Percentiles rank a stretch among this genome's conserved stretches.
Conservation (phyloP, 1,140 invertebrate genomes). For the Lordiphosa stackelbergi region DNA sequence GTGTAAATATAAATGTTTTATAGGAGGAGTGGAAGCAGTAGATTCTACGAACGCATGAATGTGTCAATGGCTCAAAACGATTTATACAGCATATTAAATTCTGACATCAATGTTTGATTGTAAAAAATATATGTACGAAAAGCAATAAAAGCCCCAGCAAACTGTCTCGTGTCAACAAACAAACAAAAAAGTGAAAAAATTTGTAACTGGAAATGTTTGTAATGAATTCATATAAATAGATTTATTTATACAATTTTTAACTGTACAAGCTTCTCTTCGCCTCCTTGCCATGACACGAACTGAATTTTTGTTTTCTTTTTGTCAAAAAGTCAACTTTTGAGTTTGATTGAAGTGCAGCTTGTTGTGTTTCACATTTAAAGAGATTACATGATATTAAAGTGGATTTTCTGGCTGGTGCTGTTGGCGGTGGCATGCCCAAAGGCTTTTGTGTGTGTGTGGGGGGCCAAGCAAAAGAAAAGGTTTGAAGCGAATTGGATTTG, state of each 20-base stretch:
- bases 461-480: no score
- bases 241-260: constrained; percentile 54
- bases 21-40: background rate
- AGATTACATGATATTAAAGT: constrained; percentile 72
- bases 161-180: constrained; percentile 23
- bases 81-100: constrained; percentile 76
- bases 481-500: no score
- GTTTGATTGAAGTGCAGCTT: constrained; percentile 42
- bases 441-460: no score
- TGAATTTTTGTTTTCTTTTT: constrained; percentile 3
- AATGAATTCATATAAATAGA: constrained; percentile 60
- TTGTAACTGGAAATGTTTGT: constrained; percentile 29
- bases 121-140: constrained; percentile 41
- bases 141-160: constrained; percentile 21
- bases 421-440: no score
- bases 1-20: constrained; percentile 70
- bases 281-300: constrained; percentile 24
- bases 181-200: constrained; percentile 5
- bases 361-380: constrained; percentile 64
- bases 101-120: constrained; percentile 74
- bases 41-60: constrained; percentile 64
- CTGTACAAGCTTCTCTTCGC: constrained; percentile 12
- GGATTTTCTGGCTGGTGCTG: constrained; percentile 18
- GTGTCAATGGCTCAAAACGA: constrained; percentile 75
- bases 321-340: constrained; percentile 25